A percentile compares a stretch with the other conserved stretches of the same genome.
Evolutionary conservation across 2,888 invertebrate genomes (phyloP).

Genomic region (Cephus nigrinus): DNA sequence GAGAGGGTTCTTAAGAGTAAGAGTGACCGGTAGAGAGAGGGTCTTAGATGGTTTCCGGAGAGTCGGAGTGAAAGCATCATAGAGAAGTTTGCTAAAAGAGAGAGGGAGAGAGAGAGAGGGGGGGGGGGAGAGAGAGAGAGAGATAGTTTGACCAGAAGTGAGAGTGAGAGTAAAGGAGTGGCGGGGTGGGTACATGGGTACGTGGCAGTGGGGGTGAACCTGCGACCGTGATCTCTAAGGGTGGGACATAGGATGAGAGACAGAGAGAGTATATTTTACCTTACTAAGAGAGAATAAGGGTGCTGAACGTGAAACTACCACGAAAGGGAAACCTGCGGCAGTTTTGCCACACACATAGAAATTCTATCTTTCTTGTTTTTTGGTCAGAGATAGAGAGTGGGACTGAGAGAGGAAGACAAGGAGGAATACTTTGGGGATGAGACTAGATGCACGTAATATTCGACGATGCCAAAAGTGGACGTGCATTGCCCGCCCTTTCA

Average conservation of each 20-base stretch:
- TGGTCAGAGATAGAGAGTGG: neutral
- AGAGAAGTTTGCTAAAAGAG: neutral
- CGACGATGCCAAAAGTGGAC: neutral
- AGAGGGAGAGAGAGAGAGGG: slow-evolving; percentile 12
- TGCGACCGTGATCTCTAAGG: slow-evolving; percentile 13
- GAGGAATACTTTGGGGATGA: neutral
- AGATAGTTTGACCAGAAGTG: slow-evolving; percentile 13
- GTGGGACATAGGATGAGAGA: neutral
- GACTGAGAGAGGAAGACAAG: slow-evolving; percentile 13
- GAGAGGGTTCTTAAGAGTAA: neutral
- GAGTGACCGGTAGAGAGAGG: too few species aligned
- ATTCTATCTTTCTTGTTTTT: too few species aligned
- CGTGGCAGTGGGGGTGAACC: slow-evolving; percentile 42
- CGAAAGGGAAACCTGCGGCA: neutral
- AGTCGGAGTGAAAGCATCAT: too few species aligned
- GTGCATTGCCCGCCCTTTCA: neutral
- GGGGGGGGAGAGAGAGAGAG: slow-evolving; percentile 14
- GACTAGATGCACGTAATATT: neutral
- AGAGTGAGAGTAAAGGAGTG: slow-evolving; percentile 56
- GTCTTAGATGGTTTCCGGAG: too few species aligned
- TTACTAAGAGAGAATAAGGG: neutral
- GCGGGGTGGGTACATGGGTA: slow-evolving; percentile 50
- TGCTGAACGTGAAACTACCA: neutral
- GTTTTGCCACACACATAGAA: too few species aligned
- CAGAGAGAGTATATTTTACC: too few species aligned